Evolutionary conservation across 2,113 vertebrate species (phyloP).

Genomic region (Pelecanoides urinatrix): DNA sequence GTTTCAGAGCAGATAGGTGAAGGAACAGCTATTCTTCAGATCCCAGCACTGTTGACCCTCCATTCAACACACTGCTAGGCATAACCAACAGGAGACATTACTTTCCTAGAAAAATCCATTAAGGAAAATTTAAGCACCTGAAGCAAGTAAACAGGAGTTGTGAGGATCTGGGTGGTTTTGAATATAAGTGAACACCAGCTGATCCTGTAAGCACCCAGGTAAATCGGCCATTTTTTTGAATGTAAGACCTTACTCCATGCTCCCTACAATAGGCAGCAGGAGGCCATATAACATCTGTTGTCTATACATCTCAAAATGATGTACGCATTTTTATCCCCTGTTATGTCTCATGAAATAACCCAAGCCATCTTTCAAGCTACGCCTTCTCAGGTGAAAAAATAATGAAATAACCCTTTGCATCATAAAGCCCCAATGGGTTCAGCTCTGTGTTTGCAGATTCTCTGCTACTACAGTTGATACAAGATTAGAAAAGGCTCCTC

Average conservation of each 20-base stretch:
- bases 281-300: not conserved
- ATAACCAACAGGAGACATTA: not conserved
- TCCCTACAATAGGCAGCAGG: not conserved
- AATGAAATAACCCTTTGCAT: not conserved
- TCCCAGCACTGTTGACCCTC: accelerated
- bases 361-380: not conserved
- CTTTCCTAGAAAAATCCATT: not conserved
- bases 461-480: not conserved
- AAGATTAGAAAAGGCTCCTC: not conserved
- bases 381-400: not conserved
- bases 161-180: not conserved
- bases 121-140: not conserved
- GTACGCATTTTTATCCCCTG: not conserved
- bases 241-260: not conserved
- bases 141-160: not conserved
- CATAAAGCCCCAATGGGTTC: not conserved
- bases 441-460: not conserved
- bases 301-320: not conserved
- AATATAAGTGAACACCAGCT: not conserved
- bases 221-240: not conserved
- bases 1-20: not conserved
- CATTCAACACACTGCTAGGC: not conserved
- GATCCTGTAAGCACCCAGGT: not conserved
- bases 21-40: not conserved
- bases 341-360: not conserved